Conservation (phyloP, 2,888 invertebrate species). For the Chirona hameri region DNA sequence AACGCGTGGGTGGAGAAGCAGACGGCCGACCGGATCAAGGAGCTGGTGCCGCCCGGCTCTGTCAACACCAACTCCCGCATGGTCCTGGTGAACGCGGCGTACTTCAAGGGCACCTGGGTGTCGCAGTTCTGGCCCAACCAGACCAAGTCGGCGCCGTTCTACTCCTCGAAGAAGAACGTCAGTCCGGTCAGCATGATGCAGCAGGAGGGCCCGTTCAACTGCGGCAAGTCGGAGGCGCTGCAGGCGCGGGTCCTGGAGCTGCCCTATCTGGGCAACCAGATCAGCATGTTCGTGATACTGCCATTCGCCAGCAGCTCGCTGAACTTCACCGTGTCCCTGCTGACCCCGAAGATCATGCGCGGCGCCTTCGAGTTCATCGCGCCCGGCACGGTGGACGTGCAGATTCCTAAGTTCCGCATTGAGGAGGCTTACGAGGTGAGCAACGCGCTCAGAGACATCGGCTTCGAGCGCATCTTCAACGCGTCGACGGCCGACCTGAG, state of each 20-base stretch:
- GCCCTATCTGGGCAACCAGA: slow-evolving; percentile 42
- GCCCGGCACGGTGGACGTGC: slow-evolving; percentile 36
- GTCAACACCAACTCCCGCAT: slow-evolving; percentile 36
- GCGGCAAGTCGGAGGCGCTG: slow-evolving; percentile 39
- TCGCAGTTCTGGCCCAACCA: slow-evolving; percentile 39
- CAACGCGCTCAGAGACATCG: slow-evolving; percentile 50
- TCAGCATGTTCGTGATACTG: slow-evolving; percentile 43
- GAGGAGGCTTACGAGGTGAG: slow-evolving; percentile 34
- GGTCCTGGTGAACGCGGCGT: slow-evolving; percentile 41
- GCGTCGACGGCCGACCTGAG: slow-evolving; percentile 35
- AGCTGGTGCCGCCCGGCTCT: slow-evolving; percentile 54
- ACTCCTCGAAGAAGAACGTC: slow-evolving; percentile 35
- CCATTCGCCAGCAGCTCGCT: slow-evolving; percentile 41
- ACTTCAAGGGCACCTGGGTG: slow-evolving; percentile 41
- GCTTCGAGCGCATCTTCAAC: slow-evolving; percentile 38
- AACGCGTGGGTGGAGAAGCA: slow-evolving; percentile 72
- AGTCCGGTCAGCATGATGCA: slow-evolving; percentile 43
- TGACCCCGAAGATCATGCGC: slow-evolving; percentile 35
- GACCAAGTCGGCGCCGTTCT: slow-evolving; percentile 39
- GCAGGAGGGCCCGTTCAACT: slow-evolving; percentile 66
- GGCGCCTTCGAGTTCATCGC: slow-evolving; percentile 36
- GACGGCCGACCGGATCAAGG: slow-evolving; percentile 72
- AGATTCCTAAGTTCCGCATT: slow-evolving; percentile 40
- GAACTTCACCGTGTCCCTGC: slow-evolving; percentile 35
- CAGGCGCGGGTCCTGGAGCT: slow-evolving; percentile 43